Percentiles rank a stretch among this genome's conserved stretches.
Conservation (phyloP, 2,113 vertebrate species). For the Syngnathus floridae region DNA sequence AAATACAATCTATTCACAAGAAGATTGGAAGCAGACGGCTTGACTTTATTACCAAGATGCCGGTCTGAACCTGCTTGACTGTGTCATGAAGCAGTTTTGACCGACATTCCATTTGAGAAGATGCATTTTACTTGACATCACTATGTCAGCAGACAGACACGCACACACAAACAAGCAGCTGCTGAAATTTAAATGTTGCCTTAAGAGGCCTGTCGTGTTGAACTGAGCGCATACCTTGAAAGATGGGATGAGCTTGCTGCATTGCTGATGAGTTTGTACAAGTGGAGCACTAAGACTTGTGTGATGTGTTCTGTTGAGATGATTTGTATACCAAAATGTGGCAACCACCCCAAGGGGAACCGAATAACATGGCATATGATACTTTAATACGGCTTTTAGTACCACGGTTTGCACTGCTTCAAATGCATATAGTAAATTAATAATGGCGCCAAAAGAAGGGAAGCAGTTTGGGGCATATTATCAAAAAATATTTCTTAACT, state of each 20-base stretch:
- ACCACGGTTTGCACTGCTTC: constrained; percentile 4
- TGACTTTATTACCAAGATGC: constrained; percentile 12
- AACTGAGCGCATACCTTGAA: constrained; percentile 31
- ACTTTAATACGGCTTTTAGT: constrained; percentile 15
- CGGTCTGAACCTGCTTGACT: constrained; percentile 16
- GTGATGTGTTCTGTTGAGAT: constrained; percentile 33
- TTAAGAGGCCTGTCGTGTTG: constrained; percentile 53
- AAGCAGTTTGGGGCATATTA: not conserved
- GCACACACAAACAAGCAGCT: constrained; percentile 27
- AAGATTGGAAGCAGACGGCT: not conserved
- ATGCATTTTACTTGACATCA: constrained; percentile 35
- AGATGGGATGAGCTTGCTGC: constrained; percentile 32
- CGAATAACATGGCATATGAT: constrained; percentile 22
- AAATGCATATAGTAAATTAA: not conserved
- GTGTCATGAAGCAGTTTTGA: constrained; percentile 29
- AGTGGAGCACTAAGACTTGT: constrained; percentile 24
- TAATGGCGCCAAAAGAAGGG: not conserved
- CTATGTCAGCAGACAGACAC: constrained; percentile 23
- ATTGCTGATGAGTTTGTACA: constrained; percentile 36
- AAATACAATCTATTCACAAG: not conserved
- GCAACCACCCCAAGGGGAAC: constrained; percentile 28
- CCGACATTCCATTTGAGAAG: constrained; percentile 41
- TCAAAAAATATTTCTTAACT: not conserved
- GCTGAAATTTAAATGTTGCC: constrained; percentile 51
- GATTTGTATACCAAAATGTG: constrained; percentile 39